Evolutionary conservation across 1,140 invertebrate genomes (phyloP).

Genomic region (Sitodiplosis mosellana): DNA sequence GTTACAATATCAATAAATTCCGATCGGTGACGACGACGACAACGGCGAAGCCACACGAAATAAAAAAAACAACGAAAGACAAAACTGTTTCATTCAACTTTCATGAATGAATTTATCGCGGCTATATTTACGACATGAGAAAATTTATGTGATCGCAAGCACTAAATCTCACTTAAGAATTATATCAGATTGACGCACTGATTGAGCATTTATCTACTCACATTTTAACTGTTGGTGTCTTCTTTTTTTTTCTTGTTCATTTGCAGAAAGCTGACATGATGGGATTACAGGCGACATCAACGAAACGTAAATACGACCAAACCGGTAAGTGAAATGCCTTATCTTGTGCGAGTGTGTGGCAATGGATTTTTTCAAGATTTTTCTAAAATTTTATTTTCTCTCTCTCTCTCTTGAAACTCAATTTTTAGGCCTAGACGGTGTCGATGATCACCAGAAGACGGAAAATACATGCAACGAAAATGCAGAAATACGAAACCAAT

Average conservation of each 20-base stretch:
- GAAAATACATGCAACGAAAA: slow-evolving; percentile 7
- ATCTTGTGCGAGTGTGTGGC: slow-evolving; percentile 21
- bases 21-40: too few relatives aligned
- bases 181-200: background rate
- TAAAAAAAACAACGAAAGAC: too few relatives aligned
- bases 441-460: too few relatives aligned
- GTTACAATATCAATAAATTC: too few relatives aligned
- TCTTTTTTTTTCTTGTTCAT: slow-evolving; percentile 8
- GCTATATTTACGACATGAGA: too few relatives aligned
- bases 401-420: too few relatives aligned
- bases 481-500: slow-evolving; percentile 14
- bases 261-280: slow-evolving; percentile 56
- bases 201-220: background rate
- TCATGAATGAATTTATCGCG: too few relatives aligned
- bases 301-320: slow-evolving; percentile 40
- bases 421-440: too few relatives aligned
- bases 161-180: background rate
- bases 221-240: slow-evolving; percentile 2
- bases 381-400: too few relatives aligned
- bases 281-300: slow-evolving; percentile 54
- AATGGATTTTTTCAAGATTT: too few relatives aligned
- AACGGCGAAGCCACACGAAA: too few relatives aligned
- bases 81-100: too few relatives aligned
- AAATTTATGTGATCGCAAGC: background rate
- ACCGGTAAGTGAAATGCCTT: slow-evolving; percentile 21